Conservation (phyloP, 2,888 invertebrate genomes). For the Apoderus coryli region DNA sequence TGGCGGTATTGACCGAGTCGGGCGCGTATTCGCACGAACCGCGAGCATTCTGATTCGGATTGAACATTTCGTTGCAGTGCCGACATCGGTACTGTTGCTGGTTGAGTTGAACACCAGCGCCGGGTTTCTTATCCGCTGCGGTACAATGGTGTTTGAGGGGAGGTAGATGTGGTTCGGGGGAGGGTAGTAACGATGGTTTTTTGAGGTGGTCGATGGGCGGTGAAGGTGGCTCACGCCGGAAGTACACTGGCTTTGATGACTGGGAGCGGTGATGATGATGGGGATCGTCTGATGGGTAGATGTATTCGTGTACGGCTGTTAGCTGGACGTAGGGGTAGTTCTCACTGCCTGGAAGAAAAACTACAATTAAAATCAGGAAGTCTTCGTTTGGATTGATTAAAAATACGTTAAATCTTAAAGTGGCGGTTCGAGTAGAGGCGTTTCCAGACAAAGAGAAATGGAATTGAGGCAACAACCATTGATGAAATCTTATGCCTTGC, state of each 20-base stretch:
- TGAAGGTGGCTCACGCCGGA: neutral
- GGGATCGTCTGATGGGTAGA: conserved; percentile 60
- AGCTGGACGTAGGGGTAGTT: conserved; percentile 76
- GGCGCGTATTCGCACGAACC: conserved; percentile 81
- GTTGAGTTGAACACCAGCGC: no score
- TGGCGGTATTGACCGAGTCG: conserved; percentile 63
- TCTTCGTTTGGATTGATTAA: no score
- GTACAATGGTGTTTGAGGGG: conserved; percentile 28
- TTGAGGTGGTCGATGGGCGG: neutral
- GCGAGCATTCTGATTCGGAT: conserved; percentile 69
- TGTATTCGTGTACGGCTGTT: conserved; percentile 72
- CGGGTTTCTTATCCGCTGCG: conserved; percentile 14
- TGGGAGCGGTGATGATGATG: no score
- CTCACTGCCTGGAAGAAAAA: conserved; percentile 38
- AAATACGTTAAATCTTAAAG: no score
- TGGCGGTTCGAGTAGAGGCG: no score
- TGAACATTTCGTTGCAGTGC: conserved; percentile 69
- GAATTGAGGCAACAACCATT: no score
- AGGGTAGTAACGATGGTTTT: conserved; percentile 20
- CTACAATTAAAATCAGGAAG: no score
- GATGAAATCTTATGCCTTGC: no score
- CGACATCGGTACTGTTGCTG: conserved; percentile 37
- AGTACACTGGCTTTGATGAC: conserved; percentile 15
- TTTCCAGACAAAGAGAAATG: no score
- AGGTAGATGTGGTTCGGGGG: conserved; percentile 35